Base-by-base conservation (phyloP, 2,113 vertebrate species). In the Gadus macrocephalus region DNA sequence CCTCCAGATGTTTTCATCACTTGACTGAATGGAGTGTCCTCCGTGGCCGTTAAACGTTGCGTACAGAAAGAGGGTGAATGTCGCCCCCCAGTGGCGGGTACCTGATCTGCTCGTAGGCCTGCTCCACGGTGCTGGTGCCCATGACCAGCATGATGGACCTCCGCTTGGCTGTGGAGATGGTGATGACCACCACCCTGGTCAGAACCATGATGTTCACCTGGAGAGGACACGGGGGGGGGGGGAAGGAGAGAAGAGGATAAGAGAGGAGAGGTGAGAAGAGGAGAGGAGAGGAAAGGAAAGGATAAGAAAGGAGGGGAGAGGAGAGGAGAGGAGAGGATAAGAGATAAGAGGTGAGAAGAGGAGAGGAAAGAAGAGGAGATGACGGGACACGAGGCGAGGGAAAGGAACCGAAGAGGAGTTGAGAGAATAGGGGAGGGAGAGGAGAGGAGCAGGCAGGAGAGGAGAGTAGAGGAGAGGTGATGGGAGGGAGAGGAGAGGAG, bases 141-240 rank as follows among this genome's bases (percentile, higher is more conserved):
- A 85, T 75, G 15, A 89, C 86, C 78, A 92, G 74, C 91, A 93
- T 92, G 70, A 91, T 87, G 71, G 92, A 91, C 77, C 92, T 80
- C 78, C 90, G 90, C 71, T 89, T 93, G 38, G 89, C 88, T 42
- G 91, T 92, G 68, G 91, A 88, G 70, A 93, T 87, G 70, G 90
- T 93, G 79, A 93, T 92, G 70, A 91, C 66, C 17, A 93, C 86
- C 49, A 93, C 93, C 53, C 92, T 82, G 0, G 87, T 86, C 64
- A 94, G 80, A 5, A 93, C 90, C 85, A 92, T 81, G 68, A 93
- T 73, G 73, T 93, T 93, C 42, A 94, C 93, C 92, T 94, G 81
- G 65, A 35, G 28, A 17, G 63, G 20, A 19, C 31, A 35, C 31
- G 5, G 31, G 31, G 31, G 31, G 35, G n/a, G 12, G 20, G 2